Evolutionary conservation across 2,888 invertebrate genomes (phyloP), one percentile per base, ranked within the genome.

Genomic region (Polyploca ridens): DNA sequence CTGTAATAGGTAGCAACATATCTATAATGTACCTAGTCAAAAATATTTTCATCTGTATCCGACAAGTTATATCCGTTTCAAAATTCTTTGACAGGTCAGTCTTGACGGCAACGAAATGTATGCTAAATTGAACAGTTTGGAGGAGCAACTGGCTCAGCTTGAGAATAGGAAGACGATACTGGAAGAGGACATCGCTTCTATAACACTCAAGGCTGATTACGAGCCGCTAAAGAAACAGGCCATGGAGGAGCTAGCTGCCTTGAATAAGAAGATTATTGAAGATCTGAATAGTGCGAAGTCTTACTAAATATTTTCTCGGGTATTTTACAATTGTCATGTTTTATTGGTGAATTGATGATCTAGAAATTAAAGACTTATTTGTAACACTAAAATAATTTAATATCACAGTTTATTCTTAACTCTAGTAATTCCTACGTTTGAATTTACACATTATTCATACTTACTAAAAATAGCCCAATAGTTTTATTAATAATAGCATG

Each of bases 61-160:
- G 2, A 27, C 27, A 27, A 27, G 27, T 27, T 1, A 2, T 27
- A 27, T n/a, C n/a, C 27, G 27, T 27, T 27, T 27, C 27, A 27
- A 27, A 27, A 27, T 27, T 27, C 27, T 46, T 62, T 14, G 27
- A 62, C 93, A 96, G 95, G 87, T 92, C 66, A 94, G 95, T 76
- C 90, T 97, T 13, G 95, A 96, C 67, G 96, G 96, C 44, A 97
- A 97, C 82, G 97, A 97, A 85, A 96, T 96, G 82, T 96, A 96
- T 77, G 85, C 93, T 1, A 96, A 97, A 85, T 90, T 97, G n/a
- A 95, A 95, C 71, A 95, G 92, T 61, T 83, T 97, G 71, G 97
- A 97, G 84, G 95, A 96, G 64, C 96, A 96, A 81, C 90, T 97
- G 76, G 95, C 96, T 13, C 95, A 96, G 66, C 86, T 96, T 46